These are phyloP conservation scores for Drosophila macrothrix DNA, from an alignment of 2,888 invertebrate species.

Conservation along the genomic window DNA sequence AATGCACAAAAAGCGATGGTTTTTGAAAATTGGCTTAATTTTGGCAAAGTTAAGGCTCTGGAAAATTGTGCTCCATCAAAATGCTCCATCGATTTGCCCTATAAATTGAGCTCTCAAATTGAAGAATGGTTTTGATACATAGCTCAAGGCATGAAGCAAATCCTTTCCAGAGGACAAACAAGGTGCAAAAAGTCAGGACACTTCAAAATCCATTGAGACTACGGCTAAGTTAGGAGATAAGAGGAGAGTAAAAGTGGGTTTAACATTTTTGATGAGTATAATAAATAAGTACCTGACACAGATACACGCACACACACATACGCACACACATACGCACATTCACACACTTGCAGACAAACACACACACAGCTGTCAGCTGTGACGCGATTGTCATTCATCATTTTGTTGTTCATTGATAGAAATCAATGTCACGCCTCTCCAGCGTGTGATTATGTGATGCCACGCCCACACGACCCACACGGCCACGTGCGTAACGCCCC, in stretches of 20 bases:
- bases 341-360: not conserved
- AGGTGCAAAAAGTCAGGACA: not conserved
- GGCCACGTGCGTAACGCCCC: slow-evolving; percentile 18
- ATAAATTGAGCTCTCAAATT: not conserved
- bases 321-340: not conserved
- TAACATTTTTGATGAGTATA: slow-evolving; percentile 7
- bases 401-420: slow-evolving; percentile 50
- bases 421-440: slow-evolving; percentile 36
- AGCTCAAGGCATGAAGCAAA: not conserved
- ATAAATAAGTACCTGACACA: slow-evolving; percentile 12
- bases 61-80: not conserved
- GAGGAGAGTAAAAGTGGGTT: not conserved
- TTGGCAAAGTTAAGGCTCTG: not conserved
- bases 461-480: slow-evolving; percentile 12
- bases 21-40: not conserved
- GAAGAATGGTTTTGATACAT: not conserved
- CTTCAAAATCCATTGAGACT: not conserved
- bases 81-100: not conserved
- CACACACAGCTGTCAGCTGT: slow-evolving; percentile 5
- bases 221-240: not conserved
- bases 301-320: not conserved
- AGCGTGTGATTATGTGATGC: not conserved
- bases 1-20: not conserved
- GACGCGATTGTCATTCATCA: slow-evolving; percentile 48
- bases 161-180: not conserved